A percentile compares a stretch with the other conserved stretches of the same genome.
Evolutionary conservation across 2,113 vertebrate species (phyloP).

Genomic region (Symphodus melops): DNA sequence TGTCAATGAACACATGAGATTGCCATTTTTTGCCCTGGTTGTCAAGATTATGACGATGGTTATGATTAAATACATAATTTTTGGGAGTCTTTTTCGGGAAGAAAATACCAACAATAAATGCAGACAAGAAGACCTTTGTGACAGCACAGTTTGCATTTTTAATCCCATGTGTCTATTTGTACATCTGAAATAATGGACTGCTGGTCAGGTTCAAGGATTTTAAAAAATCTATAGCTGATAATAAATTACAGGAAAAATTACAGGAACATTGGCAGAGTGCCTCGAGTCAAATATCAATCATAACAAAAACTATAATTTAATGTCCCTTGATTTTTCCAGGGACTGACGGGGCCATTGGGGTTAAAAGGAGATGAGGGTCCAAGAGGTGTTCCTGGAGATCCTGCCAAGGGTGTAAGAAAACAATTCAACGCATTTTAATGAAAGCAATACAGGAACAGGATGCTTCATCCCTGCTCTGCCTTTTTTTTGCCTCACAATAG

Average conservation of each 20-base stretch:
- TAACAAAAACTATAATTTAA: no score
- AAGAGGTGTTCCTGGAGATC: slow-evolving; percentile 86
- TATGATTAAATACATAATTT: slow-evolving; percentile 54
- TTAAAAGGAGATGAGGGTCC: slow-evolving; percentile 89
- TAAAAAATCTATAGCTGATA: no score
- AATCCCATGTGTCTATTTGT: no score
- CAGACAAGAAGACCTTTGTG: slow-evolving; percentile 12
- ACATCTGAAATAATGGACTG: no score
- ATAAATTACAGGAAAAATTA: no score
- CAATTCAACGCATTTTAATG: background rate
- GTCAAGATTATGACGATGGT: slow-evolving; percentile 6
- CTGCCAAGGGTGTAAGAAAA: slow-evolving; percentile 87
- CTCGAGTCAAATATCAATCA: no score
- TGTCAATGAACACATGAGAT: slow-evolving; percentile 23
- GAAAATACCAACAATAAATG: background rate
- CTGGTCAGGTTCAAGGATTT: no score
- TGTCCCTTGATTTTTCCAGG: slow-evolving; percentile 70
- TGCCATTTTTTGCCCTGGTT: slow-evolving; percentile 25
- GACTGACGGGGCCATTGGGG: slow-evolving; percentile 83
- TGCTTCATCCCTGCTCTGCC: background rate
- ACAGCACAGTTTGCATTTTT: background rate
- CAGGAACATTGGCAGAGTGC: no score
- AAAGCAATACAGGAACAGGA: background rate
- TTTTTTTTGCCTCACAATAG: slow-evolving; percentile 65
- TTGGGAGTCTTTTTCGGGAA: slow-evolving; percentile 15